Evolutionary conservation across 2,113 vertebrate genomes (phyloP).

Genomic region (Psephotus haematonotus): DNA sequence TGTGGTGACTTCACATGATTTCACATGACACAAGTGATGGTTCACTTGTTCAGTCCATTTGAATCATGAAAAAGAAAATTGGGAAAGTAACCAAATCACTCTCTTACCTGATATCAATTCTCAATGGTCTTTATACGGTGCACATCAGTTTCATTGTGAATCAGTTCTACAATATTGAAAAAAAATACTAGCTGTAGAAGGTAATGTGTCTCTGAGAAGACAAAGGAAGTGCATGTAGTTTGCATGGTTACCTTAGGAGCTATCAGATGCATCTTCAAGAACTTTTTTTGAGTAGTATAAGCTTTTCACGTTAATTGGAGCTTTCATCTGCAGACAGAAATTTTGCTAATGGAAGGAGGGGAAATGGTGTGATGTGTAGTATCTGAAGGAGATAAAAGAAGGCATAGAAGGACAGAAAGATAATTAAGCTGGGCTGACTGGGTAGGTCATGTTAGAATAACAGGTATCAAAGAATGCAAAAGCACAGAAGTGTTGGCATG

Average conservation of each 20-base stretch:
- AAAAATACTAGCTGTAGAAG: neutral
- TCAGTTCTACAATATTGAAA: accelerated
- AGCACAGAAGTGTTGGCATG: slow-evolving; percentile 35
- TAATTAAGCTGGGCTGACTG: slow-evolving; percentile 32
- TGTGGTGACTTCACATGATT: neutral
- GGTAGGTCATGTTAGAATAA: slow-evolving; percentile 31
- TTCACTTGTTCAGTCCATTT: neutral
- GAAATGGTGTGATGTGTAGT: neutral
- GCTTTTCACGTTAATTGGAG: neutral
- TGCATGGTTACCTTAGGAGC: neutral
- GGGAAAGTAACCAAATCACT: neutral
- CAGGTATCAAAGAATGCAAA: slow-evolving; percentile 48
- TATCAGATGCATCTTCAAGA: neutral
- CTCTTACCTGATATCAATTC: neutral
- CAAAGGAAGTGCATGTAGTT: neutral
- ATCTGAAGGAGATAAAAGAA: neutral
- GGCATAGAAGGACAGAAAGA: neutral
- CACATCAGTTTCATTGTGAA: neutral
- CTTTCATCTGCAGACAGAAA: neutral
- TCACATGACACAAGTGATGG: neutral
- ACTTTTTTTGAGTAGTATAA: neutral
- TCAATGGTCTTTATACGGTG: neutral
- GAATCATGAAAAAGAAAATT: neutral
- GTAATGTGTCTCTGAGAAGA: neutral
- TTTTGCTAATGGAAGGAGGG: neutral